Evolutionary conservation across 2,888 invertebrate genomes (phyloP).

Genomic region (Cabera pusaria): DNA sequence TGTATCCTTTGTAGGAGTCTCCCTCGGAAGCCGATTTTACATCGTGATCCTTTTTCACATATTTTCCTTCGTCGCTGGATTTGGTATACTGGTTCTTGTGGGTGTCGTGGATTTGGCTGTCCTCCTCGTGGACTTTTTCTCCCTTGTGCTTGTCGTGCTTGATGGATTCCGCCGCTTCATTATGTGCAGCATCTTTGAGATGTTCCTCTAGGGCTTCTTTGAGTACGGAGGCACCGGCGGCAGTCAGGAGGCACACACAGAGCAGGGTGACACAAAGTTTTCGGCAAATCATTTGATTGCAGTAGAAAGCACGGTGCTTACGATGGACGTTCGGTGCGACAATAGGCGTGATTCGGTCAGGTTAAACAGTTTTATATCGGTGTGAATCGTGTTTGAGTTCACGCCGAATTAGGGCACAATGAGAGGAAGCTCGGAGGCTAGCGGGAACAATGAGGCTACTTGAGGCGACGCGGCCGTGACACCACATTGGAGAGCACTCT

Average conservation of each 20-base stretch:
- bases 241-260: constrained; percentile 54
- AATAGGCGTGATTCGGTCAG: constrained; percentile 57
- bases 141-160: constrained; percentile 73
- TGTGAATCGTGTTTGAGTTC: constrained; percentile 69
- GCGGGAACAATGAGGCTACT: constrained; percentile 56
- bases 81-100: constrained; percentile 73
- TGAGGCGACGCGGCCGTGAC: constrained; percentile 67
- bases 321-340: constrained; percentile 39
- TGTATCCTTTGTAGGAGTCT: constrained; percentile 71
- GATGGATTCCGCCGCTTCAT: constrained; percentile 66
- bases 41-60: constrained; percentile 73
- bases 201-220: constrained; percentile 77
- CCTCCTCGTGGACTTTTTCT: constrained; percentile 72
- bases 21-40: constrained; percentile 69
- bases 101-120: constrained; percentile 64
- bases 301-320: constrained; percentile 39
- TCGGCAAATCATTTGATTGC: constrained; percentile 64
- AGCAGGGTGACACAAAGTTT: constrained; percentile 43
- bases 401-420: constrained; percentile 75
- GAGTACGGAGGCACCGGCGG: constrained; percentile 58
- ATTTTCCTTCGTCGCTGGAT: constrained; percentile 73
- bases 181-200: constrained; percentile 68
- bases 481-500: constrained; percentile 47
- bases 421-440: constrained; percentile 73
- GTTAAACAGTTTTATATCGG: constrained; percentile 73